These are phyloP conservation scores for Bombus sibiricus DNA, from an alignment of 1,140 invertebrate genomes.

Conservation along the genomic window DNA sequence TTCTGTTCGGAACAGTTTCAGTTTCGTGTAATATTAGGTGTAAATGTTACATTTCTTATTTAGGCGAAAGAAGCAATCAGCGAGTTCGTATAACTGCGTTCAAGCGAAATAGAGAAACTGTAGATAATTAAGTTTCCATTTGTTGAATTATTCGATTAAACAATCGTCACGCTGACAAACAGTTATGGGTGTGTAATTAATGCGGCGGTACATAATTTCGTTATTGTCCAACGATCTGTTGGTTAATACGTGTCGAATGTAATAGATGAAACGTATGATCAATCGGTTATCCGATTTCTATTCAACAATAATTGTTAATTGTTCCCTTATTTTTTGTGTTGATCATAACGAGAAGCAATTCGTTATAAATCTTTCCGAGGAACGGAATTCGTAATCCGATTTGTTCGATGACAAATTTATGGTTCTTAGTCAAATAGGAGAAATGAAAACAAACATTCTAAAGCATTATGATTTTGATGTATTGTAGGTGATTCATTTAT, in stretches of 20 bases:
- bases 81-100: neutral
- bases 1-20: no score
- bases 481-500: neutral
- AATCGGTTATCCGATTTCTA: slow-evolving; percentile 22
- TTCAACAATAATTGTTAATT: slow-evolving; percentile 16
- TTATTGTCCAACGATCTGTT: slow-evolving; percentile 45
- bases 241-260: slow-evolving; percentile 31
- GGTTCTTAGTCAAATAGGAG: neutral
- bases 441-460: neutral
- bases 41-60: neutral
- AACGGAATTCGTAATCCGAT: neutral
- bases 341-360: neutral
- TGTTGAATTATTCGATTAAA: slow-evolving; percentile 44
- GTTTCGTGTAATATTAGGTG: no score
- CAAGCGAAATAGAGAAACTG: neutral
- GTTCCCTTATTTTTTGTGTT: neutral
- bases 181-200: slow-evolving; percentile 44
- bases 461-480: neutral
- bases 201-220: slow-evolving; percentile 45
- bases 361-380: neutral
- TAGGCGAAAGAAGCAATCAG: neutral
- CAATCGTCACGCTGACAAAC: slow-evolving; percentile 33
- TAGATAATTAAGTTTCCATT: slow-evolving; percentile 51
- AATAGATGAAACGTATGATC: slow-evolving; percentile 33
- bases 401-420: neutral